A percentile compares a stretch with the other conserved stretches of the same genome.
Evolutionary conservation across 2,797 vertebrate species (phyloP).

Genomic region (Echiichthys vipera): DNA sequence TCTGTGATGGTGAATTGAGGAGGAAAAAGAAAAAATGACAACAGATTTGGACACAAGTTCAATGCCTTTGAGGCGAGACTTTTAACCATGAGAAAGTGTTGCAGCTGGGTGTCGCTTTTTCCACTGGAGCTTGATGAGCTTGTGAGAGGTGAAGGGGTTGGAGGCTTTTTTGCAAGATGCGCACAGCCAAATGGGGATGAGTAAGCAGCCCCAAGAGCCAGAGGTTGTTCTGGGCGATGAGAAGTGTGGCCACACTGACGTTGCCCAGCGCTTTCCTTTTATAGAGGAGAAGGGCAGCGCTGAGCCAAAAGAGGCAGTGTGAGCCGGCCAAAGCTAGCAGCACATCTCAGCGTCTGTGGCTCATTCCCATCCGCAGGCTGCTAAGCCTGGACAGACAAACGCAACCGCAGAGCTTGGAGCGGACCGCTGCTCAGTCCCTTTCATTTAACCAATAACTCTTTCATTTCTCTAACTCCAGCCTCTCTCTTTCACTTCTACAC

Average conservation of each 20-base stretch:
- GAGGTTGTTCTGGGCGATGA: slow-evolving; percentile 69
- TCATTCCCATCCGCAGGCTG: slow-evolving; percentile 53
- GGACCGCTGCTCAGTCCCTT: slow-evolving; percentile 47
- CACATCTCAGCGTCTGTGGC: slow-evolving; percentile 56
- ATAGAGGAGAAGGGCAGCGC: slow-evolving; percentile 36
- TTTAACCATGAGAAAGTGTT: slow-evolving; percentile 51
- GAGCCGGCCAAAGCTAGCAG: slow-evolving; percentile 65
- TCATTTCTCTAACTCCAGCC: slow-evolving; percentile 52
- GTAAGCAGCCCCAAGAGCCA: slow-evolving; percentile 59
- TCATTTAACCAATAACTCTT: slow-evolving; percentile 67
- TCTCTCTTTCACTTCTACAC: slow-evolving; percentile 42
- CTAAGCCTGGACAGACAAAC: slow-evolving; percentile 72
- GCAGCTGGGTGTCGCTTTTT: slow-evolving; percentile 49
- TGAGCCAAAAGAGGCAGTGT: slow-evolving; percentile 45
- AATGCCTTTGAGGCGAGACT: slow-evolving; percentile 30
- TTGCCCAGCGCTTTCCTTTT: slow-evolving; percentile 56
- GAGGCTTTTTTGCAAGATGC: slow-evolving; percentile 21
- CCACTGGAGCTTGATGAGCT: slow-evolving; percentile 41
- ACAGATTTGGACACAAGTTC: slow-evolving; percentile 43
- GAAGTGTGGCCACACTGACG: slow-evolving; percentile 59
- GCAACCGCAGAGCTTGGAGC: slow-evolving; percentile 64
- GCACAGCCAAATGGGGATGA: slow-evolving; percentile 61
- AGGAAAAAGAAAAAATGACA: slow-evolving; percentile 29
- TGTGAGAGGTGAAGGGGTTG: slow-evolving; percentile 30
- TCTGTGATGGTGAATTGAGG: slow-evolving; percentile 1